phyloP scores from a whole-genome alignment of 2,113 vertebrate species.

The Corydoras maculifer region DNA sequence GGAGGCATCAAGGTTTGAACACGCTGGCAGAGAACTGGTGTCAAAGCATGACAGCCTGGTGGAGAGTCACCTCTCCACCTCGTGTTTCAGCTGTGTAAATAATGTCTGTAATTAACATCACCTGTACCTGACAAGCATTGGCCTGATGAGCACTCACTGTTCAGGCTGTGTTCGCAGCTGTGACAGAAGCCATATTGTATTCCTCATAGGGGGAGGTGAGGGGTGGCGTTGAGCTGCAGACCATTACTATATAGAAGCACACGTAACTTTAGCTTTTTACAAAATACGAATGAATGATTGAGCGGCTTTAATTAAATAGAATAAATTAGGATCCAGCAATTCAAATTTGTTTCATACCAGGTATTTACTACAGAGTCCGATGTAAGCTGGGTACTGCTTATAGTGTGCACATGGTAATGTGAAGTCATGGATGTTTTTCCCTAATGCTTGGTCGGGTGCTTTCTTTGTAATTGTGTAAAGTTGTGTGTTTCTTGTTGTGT shows the following conservation, averaged over 20 bases:
- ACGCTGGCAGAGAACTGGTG: slow-evolving; percentile 13
- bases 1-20: not conserved
- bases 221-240: not conserved
- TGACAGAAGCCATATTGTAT: slow-evolving; percentile 32
- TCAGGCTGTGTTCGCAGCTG: slow-evolving; percentile 25
- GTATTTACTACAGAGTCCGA: too few relatives aligned
- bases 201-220: not conserved
- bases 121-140: slow-evolving; percentile 44
- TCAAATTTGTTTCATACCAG: too few relatives aligned
- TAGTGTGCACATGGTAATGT: too few relatives aligned
- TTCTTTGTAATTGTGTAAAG: not conserved
- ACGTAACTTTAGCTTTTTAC: not conserved
- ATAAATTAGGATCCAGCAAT: too few relatives aligned
- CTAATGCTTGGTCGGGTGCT: not conserved
- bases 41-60: slow-evolving; percentile 17
- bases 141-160: slow-evolving; percentile 37
- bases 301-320: too few relatives aligned
- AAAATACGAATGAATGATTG: not conserved
- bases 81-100: slow-evolving; percentile 48
- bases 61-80: slow-evolving; percentile 36
- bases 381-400: too few relatives aligned
- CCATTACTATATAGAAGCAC: not conserved
- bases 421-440: too few relatives aligned
- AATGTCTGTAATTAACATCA: slow-evolving; percentile 48
- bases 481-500: slow-evolving; percentile 8